Conservation (phyloP, 2,797 vertebrate genomes). For the Parauchenoglanis ngamensis region DNA sequence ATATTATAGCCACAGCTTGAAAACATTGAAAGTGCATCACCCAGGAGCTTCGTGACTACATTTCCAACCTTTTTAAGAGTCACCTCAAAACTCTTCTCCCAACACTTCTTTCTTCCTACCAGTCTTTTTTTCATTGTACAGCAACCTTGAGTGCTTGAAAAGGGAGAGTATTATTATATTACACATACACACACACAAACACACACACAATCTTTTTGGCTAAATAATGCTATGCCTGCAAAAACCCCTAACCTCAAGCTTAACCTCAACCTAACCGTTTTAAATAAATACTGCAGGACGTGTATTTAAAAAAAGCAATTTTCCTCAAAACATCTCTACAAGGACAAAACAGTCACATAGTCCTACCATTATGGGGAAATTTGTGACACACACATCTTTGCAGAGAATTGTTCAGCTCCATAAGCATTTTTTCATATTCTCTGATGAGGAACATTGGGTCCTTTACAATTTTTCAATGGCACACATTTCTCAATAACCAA, state of each 20-base stretch:
- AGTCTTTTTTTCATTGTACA: background rate
- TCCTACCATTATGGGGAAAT: background rate
- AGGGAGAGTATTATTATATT: background rate
- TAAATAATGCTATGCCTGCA: background rate
- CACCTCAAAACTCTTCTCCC: background rate
- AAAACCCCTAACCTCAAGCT: background rate
- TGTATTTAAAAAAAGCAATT: background rate
- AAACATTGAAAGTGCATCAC: background rate
- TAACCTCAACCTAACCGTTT: background rate
- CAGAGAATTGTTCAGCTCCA: background rate
- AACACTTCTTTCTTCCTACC: background rate
- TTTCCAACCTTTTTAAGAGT: background rate
- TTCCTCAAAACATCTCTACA: background rate
- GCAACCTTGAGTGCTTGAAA: background rate
- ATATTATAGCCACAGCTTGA: too few species aligned
- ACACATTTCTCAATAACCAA: background rate
- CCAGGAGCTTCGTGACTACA: background rate
- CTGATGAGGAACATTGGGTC: background rate
- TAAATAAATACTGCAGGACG: background rate
- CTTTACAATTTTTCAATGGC: background rate
- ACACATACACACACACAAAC: background rate
- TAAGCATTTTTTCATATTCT: background rate
- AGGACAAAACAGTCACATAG: background rate
- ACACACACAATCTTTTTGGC: background rate
- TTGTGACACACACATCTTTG: background rate